These are phyloP conservation scores for Crocodylus rhombifer DNA, from an alignment of 2,797 vertebrate species.

Conservation along the genomic window DNA sequence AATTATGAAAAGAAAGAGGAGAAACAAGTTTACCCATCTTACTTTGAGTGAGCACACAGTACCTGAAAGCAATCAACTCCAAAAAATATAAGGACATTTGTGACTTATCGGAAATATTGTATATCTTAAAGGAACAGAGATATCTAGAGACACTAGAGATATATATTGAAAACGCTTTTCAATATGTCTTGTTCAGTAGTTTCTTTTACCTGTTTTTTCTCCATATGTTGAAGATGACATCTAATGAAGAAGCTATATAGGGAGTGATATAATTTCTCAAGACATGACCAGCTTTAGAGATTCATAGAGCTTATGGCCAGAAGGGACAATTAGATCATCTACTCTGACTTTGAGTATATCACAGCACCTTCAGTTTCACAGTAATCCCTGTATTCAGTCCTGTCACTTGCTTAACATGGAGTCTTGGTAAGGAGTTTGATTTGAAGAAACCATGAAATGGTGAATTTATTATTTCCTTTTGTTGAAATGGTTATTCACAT, in stretches of 20 bases:
- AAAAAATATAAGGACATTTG: neutral
- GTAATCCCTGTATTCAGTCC: too few species aligned
- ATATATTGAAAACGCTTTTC: neutral
- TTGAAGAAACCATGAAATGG: too few species aligned
- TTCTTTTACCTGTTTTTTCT: neutral
- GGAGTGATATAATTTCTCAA: neutral
- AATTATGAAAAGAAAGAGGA: neutral
- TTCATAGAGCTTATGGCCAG: too few species aligned
- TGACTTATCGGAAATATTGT: neutral
- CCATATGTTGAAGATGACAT: neutral
- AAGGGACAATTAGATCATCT: too few species aligned
- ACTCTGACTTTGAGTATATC: too few species aligned
- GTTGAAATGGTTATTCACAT: too few species aligned
- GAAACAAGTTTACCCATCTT: neutral
- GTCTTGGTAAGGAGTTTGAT: too few species aligned
- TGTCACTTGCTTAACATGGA: too few species aligned
- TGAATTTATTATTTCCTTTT: too few species aligned
- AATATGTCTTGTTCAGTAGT: neutral
- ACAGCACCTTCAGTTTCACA: too few species aligned
- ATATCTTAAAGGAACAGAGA: neutral
- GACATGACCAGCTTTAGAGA: neutral
- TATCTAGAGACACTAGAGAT: neutral
- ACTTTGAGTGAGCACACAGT: neutral
- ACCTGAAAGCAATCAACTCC: neutral
- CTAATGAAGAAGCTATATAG: neutral